Base-by-base conservation (phyloP, 2,888 invertebrate genomes). In the Coelinius sp. region DNA sequence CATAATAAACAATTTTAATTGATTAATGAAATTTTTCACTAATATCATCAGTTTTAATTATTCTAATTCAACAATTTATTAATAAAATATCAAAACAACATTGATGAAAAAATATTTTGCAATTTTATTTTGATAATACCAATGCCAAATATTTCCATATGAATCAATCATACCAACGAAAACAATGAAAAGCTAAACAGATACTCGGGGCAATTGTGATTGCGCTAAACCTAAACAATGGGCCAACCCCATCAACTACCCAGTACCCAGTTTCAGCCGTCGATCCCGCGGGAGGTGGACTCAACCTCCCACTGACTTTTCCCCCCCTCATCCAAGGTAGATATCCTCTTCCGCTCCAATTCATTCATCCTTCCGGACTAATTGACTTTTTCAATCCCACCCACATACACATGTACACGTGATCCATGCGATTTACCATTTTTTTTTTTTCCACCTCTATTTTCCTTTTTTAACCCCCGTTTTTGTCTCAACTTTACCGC, bases 161-260 rank as follows among this genome's bases (percentile, higher is more conserved):
- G 35, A 59, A 59, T 59, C 35, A 59, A 59, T 59, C 25, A 59
- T 49, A 31, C 31, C 59, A 5, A n/a, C 20, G 59, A 35, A 59
- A 59, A 59, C 35, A 59, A 59, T 59, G 25, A 35, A 59, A 59
- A 59, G 17, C 27, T 31, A 27, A 31, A 31, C 31, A 56, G 27
- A 56, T n/a, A 53, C 75, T 75, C 70, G 73, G 75, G 77, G 80
- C 76, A 79, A 80, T 82, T 81, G 81, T 81, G 80, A 82, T 82
- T 82, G 81, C 77, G 80, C 81, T 82, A 81, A 82, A 80, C 77
- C 78, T 79, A 80, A 81, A 82, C 82, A 82, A 82, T 82, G 77
- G 53, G 80, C 73, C 74, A 76, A 78, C 76, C 78, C 78, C 71
- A 77, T 80, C 78, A 77, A 80, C 79, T 75, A 78, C 77, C 76